Percentiles rank a stretch among this genome's conserved stretches.
Conservation (phyloP, 2,113 vertebrate genomes). For the Xiphias gladius region DNA sequence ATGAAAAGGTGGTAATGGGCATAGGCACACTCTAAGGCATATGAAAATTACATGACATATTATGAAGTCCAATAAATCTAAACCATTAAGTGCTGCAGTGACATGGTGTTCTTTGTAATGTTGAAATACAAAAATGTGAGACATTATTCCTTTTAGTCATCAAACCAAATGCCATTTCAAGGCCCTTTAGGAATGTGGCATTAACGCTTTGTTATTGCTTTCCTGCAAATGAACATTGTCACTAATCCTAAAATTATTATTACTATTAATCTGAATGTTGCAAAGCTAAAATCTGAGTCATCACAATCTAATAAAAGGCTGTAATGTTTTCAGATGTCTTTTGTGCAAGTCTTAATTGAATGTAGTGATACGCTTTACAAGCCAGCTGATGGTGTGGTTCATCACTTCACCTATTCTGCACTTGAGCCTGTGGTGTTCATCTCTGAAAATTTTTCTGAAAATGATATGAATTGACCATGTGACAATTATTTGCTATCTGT, state of each 20-base stretch:
- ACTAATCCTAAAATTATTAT: not conserved
- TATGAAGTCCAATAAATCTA: not conserved
- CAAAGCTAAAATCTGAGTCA: not conserved
- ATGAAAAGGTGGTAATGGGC: conserved; percentile 19
- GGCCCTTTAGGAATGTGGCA: not conserved
- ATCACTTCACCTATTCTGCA: not conserved
- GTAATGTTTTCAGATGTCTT: not conserved
- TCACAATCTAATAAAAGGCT: not conserved
- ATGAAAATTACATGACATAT: conserved; percentile 1
- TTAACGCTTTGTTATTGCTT: not conserved
- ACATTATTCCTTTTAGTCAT: not conserved
- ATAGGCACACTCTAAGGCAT: not conserved
- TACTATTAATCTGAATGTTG: not conserved
- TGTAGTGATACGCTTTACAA: not conserved
- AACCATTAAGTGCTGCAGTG: not conserved
- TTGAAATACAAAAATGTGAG: not conserved
- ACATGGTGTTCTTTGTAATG: not conserved
- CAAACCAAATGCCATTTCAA: not conserved
- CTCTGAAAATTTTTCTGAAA: not conserved
- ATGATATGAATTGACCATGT: not conserved
- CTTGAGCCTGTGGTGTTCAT: not conserved
- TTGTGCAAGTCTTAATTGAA: not conserved
- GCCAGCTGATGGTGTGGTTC: not conserved
- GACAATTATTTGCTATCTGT: not conserved
- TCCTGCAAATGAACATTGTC: not conserved